phyloP scores from a whole-genome alignment of 2,113 vertebrate genomes.

The Eonycteris spelaea region DNA sequence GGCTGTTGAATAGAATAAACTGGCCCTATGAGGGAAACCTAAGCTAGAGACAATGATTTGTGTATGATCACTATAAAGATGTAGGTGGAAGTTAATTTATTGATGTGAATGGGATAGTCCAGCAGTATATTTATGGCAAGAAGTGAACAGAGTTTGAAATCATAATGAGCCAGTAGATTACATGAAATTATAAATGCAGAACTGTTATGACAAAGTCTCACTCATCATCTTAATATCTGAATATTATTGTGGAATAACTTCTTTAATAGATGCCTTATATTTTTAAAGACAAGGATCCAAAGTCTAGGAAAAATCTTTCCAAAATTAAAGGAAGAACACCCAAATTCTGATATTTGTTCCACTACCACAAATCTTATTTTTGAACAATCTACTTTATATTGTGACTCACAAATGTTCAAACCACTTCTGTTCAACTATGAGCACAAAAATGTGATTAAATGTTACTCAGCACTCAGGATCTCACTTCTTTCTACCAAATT shows the following conservation, averaged over 20 bases:
- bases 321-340: background rate
- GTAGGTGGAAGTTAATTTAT: background rate
- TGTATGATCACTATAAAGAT: background rate
- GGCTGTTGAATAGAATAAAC: background rate
- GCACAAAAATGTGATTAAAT: background rate
- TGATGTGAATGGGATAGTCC: background rate
- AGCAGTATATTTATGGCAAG: background rate
- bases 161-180: background rate
- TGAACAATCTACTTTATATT: background rate
- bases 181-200: background rate
- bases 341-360: background rate
- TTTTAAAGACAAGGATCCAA: background rate
- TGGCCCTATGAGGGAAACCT: background rate
- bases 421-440: background rate
- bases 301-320: background rate
- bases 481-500: background rate
- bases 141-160: background rate
- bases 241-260: background rate
- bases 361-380: background rate
- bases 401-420: background rate
- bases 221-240: background rate
- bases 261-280: background rate
- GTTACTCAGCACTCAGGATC: background rate
- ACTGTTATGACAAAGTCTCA: no score
- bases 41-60: background rate